These are phyloP conservation scores for Oscheius myriophilus DNA, from an alignment of 2,888 invertebrate species.

Conservation along the genomic window DNA sequence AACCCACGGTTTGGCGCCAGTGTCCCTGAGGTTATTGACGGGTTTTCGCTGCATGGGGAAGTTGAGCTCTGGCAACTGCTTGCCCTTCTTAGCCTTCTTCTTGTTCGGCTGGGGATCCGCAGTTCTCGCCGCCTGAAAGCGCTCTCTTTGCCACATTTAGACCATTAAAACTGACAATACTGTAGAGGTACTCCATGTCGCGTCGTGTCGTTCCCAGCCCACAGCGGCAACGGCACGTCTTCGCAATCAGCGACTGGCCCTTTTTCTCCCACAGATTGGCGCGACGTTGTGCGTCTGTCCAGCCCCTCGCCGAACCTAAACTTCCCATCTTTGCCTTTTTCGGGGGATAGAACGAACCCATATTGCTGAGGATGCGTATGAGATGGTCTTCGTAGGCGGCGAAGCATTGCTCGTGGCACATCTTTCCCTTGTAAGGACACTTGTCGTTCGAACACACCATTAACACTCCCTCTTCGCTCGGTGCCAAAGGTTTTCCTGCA, in stretches of 20 bases:
- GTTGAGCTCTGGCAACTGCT: slow-evolving; percentile 22
- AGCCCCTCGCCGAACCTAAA: slow-evolving; percentile 61
- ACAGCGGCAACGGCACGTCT: slow-evolving; percentile 44
- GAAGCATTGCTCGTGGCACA: slow-evolving; percentile 53
- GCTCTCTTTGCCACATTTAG: too few species aligned
- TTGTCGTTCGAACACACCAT: slow-evolving; percentile 55
- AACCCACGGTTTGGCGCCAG: too few species aligned
- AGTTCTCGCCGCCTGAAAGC: slow-evolving; percentile 2
- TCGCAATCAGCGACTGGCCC: slow-evolving; percentile 50
- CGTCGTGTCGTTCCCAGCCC: slow-evolving; percentile 40
- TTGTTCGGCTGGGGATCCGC: slow-evolving; percentile 10
- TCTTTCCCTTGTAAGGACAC: slow-evolving; percentile 43
- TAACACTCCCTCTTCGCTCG: slow-evolving; percentile 41
- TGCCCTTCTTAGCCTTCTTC: slow-evolving; percentile 3
- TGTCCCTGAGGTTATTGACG: too few species aligned
- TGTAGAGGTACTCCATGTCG: slow-evolving; percentile 37
- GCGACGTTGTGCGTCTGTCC: slow-evolving; percentile 58
- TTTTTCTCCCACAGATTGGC: slow-evolving; percentile 63
- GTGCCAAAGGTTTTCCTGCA: slow-evolving; percentile 7
- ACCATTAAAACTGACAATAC: background rate
- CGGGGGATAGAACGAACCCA: slow-evolving; percentile 28
- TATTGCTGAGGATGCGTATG: slow-evolving; percentile 44
- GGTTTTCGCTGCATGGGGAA: slow-evolving; percentile 17
- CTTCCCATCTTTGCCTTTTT: background rate
- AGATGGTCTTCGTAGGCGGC: slow-evolving; percentile 52